Evolutionary conservation across 2,113 vertebrate genomes (phyloP), one percentile per base, ranked within the genome.

Genomic region (Oncorhynchus masou): DNA sequence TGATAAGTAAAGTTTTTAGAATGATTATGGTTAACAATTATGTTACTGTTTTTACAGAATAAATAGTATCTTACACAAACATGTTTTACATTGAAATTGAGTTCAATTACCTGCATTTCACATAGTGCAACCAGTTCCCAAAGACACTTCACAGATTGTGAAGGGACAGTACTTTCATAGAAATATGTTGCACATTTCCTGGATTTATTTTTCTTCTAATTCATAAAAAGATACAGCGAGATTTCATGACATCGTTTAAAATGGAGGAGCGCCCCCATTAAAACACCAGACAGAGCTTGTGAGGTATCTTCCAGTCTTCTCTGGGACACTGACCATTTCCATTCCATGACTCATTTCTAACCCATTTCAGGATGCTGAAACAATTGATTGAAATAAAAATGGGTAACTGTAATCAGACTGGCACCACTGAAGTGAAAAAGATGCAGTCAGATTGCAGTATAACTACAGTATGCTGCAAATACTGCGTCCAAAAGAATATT

Each of bases 211-310:
- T 84, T 80, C 22, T 24, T 20, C 3, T 54, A 49, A 71, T 27
- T 29, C 39, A 59, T 88, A 87, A 84, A 87, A 86, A 69, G 19
- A 84, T 86, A 81, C 62, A 74, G 16, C 74, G 51, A 59, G 79
- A 68, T 77, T 82, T 75, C 76, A 82, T 94, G 92, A 94, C 92
- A 93, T 94, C 90, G 91, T 92, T 89, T 82, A 74, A 84, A 86
- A 87, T 82, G 71, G 85, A 90, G 78, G 78, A 87, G 81, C 1
- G 11, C 81, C 77, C 79, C 82, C 84, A 87, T 86, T 75, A 34
- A 57, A 24, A 76, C 76, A 20, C 78, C 81, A 81, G 79, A 85
- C 83, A 49, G n/a, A 84, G 79, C 80, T 79, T 74, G 51, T 85
- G 87, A 90, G 86, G 88, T 87, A 88, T 81, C 82, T 71, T 84